Evolutionary conservation across 2,797 vertebrate genomes (phyloP).

Genomic region (Aldrovandia affinis): DNA sequence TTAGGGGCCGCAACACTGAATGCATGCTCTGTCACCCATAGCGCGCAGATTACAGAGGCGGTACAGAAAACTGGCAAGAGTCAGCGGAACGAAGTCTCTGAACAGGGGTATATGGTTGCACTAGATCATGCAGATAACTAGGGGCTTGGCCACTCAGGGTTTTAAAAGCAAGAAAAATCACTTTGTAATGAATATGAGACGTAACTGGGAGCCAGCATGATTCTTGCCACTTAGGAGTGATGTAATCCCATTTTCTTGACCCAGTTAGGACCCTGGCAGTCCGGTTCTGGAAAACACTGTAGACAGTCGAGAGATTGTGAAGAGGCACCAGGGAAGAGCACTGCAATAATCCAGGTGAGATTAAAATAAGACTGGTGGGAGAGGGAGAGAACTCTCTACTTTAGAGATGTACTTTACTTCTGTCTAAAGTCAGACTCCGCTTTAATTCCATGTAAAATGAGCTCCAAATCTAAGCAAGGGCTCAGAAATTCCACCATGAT

Average conservation of each 20-base stretch:
- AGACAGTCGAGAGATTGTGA: neutral
- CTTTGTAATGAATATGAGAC: neutral
- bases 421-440: too few relatives aligned
- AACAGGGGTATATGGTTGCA: neutral
- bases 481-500: too few relatives aligned
- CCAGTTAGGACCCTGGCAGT: neutral
- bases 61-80: neutral
- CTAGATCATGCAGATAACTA: neutral
- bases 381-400: too few relatives aligned
- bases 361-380: neutral
- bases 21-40: slow-evolving; percentile 1
- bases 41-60: neutral
- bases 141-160: neutral
- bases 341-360: neutral
- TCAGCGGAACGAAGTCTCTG: neutral
- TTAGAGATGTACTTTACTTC: neutral
- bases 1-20: neutral
- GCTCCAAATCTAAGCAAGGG: too few relatives aligned
- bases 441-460: too few relatives aligned
- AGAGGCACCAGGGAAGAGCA: neutral
- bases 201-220: neutral
- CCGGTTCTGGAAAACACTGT: neutral
- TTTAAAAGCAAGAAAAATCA: neutral
- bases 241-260: neutral
- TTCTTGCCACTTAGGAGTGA: neutral